These are phyloP conservation scores for Ceyx margarethae DNA, from an alignment of 2,113 vertebrate genomes.

Conservation along the genomic window DNA sequence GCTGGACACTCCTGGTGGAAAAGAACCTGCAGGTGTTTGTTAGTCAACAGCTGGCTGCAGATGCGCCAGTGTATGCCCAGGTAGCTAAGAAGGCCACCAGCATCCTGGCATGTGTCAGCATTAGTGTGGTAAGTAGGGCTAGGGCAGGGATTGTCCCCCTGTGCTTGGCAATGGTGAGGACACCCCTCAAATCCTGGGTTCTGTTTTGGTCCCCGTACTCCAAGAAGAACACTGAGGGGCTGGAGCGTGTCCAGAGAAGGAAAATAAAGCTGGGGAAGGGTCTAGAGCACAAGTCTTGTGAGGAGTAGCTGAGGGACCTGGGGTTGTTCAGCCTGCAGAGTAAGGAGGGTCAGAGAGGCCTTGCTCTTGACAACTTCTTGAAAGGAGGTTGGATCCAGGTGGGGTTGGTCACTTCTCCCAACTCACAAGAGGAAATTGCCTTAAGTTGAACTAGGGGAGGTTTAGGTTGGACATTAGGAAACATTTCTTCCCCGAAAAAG, in stretches of 20 bases:
- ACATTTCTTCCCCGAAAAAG: not conserved
- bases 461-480: not conserved
- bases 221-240: too few species aligned
- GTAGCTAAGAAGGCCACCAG: not conserved
- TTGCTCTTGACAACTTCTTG: not conserved
- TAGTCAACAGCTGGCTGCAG: not conserved
- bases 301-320: not conserved
- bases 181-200: too few species aligned
- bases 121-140: too few species aligned
- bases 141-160: too few species aligned
- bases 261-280: too few species aligned
- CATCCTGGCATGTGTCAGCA: too few species aligned
- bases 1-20: too few species aligned
- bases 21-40: too few species aligned
- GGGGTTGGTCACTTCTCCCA: not conserved
- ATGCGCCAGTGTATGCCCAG: not conserved
- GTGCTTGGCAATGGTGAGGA: too few species aligned
- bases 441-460: not conserved
- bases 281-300: not conserved
- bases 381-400: not conserved
- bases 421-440: not conserved
- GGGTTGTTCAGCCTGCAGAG: not conserved
- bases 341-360: not conserved
- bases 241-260: too few species aligned
- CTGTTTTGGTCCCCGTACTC: too few species aligned